Evolutionary conservation across 2,888 invertebrate genomes (phyloP).

Genomic region (Apodemia zela): DNA sequence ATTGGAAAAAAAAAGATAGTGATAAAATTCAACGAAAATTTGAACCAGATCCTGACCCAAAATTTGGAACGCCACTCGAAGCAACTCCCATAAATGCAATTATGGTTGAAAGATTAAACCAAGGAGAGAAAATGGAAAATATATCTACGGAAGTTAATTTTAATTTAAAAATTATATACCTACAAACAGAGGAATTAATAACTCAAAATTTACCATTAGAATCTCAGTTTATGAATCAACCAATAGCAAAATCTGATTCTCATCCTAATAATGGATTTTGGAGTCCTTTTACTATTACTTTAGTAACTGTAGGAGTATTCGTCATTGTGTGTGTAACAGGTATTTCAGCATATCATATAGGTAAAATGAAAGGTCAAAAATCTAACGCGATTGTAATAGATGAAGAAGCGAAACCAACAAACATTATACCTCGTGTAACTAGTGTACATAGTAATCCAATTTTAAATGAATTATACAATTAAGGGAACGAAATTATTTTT

Average conservation of each 20-base stretch:
- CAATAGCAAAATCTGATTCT: conserved; percentile 56
- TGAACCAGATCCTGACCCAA: conserved; percentile 10
- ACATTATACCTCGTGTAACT: conserved; percentile 33
- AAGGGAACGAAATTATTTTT: too few relatives aligned
- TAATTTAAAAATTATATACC: background rate
- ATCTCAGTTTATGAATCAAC: conserved; percentile 35
- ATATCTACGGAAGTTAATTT: background rate
- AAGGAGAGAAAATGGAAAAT: conserved; percentile 34
- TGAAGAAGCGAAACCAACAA: conserved; percentile 34
- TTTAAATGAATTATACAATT: background rate
- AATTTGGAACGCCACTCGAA: conserved; percentile 22
- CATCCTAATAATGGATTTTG: conserved; percentile 34
- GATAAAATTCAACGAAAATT: conserved; percentile 1
- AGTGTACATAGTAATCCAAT: conserved; percentile 20
- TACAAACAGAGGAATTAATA: conserved; percentile 49
- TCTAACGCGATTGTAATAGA: conserved; percentile 21
- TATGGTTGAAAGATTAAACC: conserved; percentile 36
- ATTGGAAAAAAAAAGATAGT: background rate
- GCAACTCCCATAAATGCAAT: background rate
- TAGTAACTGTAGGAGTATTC: conserved; percentile 35
- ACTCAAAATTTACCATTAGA: conserved; percentile 40
- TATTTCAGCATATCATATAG: conserved; percentile 39
- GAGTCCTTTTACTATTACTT: conserved; percentile 38
- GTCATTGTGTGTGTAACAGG: conserved; percentile 32
- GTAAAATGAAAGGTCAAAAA: conserved; percentile 32